These are phyloP conservation scores for Thunnus thynnus DNA, from an alignment of 2,113 vertebrate species.

Conservation along the genomic window DNA sequence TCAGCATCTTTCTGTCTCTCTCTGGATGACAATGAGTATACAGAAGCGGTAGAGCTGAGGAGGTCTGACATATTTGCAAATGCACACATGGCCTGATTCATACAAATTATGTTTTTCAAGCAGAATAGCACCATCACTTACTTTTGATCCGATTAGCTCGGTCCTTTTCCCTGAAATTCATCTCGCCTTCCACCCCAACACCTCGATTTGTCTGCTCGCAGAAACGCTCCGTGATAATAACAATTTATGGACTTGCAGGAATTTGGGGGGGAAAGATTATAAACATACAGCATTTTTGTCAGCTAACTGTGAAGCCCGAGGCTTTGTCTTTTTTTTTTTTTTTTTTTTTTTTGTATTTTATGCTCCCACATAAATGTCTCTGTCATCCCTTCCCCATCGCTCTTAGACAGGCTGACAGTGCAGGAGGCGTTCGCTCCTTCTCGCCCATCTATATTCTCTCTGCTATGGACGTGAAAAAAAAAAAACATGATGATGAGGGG, in stretches of 20 bases:
- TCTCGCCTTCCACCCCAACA: slow-evolving; percentile 25
- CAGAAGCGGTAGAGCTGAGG: slow-evolving; percentile 10
- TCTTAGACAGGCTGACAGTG: slow-evolving; percentile 58
- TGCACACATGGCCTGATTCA: slow-evolving; percentile 48
- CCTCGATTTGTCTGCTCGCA: slow-evolving; percentile 58
- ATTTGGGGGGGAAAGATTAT: slow-evolving; percentile 63
- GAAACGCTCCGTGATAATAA: slow-evolving; percentile 52
- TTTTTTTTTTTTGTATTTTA: slow-evolving; percentile 56
- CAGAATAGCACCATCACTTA: slow-evolving; percentile 72
- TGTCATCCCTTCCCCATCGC: slow-evolving; percentile 52
- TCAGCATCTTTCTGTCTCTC: slow-evolving; percentile 54
- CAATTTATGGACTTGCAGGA: slow-evolving; percentile 70
- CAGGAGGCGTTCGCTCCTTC: slow-evolving; percentile 30
- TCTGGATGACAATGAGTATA: slow-evolving; percentile 48
- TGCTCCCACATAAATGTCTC: slow-evolving; percentile 64
- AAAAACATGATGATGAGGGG: not conserved
- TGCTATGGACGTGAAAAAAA: not conserved
- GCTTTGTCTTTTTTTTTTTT: slow-evolving; percentile 48
- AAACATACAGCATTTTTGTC: slow-evolving; percentile 61
- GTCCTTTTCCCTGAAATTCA: slow-evolving; percentile 37
- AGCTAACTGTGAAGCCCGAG: slow-evolving; percentile 57
- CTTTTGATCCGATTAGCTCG: slow-evolving; percentile 74
- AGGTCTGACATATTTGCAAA: slow-evolving; percentile 50
- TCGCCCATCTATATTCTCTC: slow-evolving; percentile 28
- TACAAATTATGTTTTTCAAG: slow-evolving; percentile 72